Base-by-base conservation (phyloP, 2,888 invertebrate genomes). In the Melanostoma mellinum region DNA sequence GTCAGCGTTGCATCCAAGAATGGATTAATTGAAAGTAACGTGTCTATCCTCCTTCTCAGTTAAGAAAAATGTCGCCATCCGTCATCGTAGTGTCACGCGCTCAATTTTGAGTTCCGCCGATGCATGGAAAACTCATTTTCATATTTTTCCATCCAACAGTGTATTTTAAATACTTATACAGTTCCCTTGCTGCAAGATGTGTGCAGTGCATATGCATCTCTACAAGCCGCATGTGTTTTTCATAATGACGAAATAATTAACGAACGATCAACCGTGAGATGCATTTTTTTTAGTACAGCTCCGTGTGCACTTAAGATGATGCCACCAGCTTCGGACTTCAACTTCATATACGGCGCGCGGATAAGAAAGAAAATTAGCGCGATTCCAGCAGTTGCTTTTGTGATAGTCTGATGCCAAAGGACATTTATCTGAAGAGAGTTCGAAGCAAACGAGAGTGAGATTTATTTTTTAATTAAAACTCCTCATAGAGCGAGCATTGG, bases 91-190 rank as follows among this genome's bases (percentile, higher is more conserved):
- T 84, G 84, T 84, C 84, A 79, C 32, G 67, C 88, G 89, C 89
- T 88, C 89, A 89, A 90, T 89, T 90, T 89, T 89, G 85, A 88
- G 86, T 87, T 87, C 86, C 88, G 88, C 86, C 89, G 89, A 89
- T 89, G 89, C 90, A 88, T 89, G 90, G 89, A 90, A 90, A 90
- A 90, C 90, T 90, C 90, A 90, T 90, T 90, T 90, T 88, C 87
- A 87, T 81, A 67, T 55, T 74, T 60, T 42, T 65, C 53, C 40
- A 44, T 55, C 61, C 10, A 48, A 6, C 6, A 6, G 35, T 6
- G n/a, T 10, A 69, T 36, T 33, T 36, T 30, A 10, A 20, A 20
- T 20, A 20, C 20, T 20, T 20, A 48, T 40, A 10, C 6, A 6
- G 38, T 40, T 30, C 33, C 35, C 33, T 61, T 40, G 32, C 52